Base-by-base conservation (phyloP, 1,140 invertebrate species). In the Ridgeia piscesae region DNA sequence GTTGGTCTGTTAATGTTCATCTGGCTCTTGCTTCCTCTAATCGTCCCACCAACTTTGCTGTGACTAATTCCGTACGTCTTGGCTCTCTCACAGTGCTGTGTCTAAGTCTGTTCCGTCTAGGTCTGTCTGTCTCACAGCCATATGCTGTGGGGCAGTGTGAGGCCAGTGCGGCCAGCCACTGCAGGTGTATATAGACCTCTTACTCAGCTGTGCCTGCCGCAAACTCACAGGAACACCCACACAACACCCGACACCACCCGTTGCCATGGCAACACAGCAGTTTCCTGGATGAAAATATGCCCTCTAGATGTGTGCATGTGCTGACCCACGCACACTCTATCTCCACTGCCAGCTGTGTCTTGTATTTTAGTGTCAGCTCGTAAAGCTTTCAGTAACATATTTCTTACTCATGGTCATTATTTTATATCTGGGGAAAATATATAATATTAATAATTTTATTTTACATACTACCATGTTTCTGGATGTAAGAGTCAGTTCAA, bases 121-220 rank as follows among this genome's bases (percentile, higher is more conserved):
- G 48, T 50, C 48, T 50, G 48, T 50, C 48, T 50, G 48, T 50
- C 48, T 50, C 58, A 77, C 58, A 21, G 27, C 58, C 58, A 77
- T 77, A 77, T 77, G 58, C 11, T 77, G 58, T 77, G 2, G 8
- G 58, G 2, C 58, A 77, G 2, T 21, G 27, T 42, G 4, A 42
- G 42, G 58, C 27, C 27, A 31, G 58, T 77, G 17, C 27, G 17
- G 58, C 58, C 58, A 77, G 58, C 58, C 58, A 77, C 17, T 77
- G 58, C 58, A 77, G 58, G 58, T 77, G 58, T 77, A 77, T 77
- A 77, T 77, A 77, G 58, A 77, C 58, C 58, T 77, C 58, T 77
- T 77, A 77, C 8, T 77, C 58, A 77, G 58, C 58, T 77, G 58
- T 77, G 58, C 58, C 27, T 77, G 58, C 58, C 27, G 0, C 27